Base-by-base conservation (phyloP, 2,888 invertebrate genomes). In the Tiliacea citrago region DNA sequence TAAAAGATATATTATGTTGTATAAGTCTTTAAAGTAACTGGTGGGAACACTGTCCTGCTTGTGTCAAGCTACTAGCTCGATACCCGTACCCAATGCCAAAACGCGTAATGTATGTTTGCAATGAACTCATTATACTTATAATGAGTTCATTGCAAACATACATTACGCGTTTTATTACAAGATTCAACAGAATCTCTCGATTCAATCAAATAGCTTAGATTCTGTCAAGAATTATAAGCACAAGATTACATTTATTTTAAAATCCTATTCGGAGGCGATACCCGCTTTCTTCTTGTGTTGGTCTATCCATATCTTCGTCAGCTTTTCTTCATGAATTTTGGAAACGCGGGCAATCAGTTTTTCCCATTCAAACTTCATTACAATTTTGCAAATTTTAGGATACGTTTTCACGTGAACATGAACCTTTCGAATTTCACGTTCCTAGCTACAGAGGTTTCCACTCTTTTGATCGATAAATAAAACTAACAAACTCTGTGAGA, bases 71-170 rank as follows among this genome's bases (percentile, higher is more conserved):
- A 82, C 12, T 12, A 18, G 47, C 67, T 55, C 39, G 35, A 68
- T 73, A 77, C 79, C 24, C 18, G 66, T 66, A 68, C 58, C 49
- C 51, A 68, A 66, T 84, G 81, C 70, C 83, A 82, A 75, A n/a
- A n/a, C n/a, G n/a, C n/a, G n/a, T n/a, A n/a, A n/a, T n/a, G n/a
- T n/a, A n/a, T n/a, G n/a, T n/a, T n/a, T n/a, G n/a, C n/a, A n/a
- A n/a, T n/a, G n/a, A n/a, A n/a, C n/a, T n/a, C n/a, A n/a, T n/a
- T n/a, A n/a, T n/a, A n/a, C n/a, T n/a, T 82, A 57, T 75, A 82
- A 80, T 82, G 68, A 75, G 61, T 82, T 84, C 84, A 69, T 65
- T 61, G 75, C 84, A 82, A 84, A 84, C 81, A 80, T 82, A 84
- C 24, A 68, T 83, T 68, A 80, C 9, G 12, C 8, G 35, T 13